These are phyloP conservation scores for Cyanistes caeruleus DNA, from an alignment of 2,113 vertebrate species.

Conservation along the genomic window DNA sequence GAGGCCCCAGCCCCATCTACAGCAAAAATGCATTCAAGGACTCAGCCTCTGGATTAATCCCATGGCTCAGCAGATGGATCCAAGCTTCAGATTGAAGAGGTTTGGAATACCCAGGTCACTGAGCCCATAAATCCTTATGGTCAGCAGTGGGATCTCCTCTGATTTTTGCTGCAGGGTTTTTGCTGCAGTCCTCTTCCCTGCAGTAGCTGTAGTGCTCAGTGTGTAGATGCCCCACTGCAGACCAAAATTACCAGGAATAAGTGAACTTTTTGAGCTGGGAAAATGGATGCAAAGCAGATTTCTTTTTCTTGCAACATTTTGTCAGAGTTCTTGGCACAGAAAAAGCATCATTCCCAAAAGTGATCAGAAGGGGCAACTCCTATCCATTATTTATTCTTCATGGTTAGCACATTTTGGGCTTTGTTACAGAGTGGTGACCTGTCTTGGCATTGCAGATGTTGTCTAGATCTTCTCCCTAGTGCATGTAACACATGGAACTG, in stretches of 20 bases:
- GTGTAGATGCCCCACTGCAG: background rate
- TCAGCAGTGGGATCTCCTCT: background rate
- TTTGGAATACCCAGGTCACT: background rate
- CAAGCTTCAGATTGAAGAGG: background rate
- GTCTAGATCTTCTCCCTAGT: background rate
- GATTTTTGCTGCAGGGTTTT: background rate
- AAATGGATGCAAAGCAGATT: background rate
- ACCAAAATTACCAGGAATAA: background rate
- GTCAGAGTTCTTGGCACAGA: background rate
- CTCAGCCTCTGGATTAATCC: background rate
- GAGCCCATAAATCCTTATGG: background rate
- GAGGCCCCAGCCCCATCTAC: background rate
- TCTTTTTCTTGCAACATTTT: background rate
- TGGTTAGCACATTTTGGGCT: background rate
- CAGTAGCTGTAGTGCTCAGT: background rate
- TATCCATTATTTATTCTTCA: background rate
- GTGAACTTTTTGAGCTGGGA: background rate
- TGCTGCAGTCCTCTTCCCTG: background rate
- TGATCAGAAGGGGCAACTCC: background rate
- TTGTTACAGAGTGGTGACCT: background rate
- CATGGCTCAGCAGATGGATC: background rate
- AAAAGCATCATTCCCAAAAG: background rate
- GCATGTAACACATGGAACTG: background rate
- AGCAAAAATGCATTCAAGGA: background rate
- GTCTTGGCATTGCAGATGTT: constrained; percentile 8